phyloP scores from a whole-genome alignment of 2,797 vertebrate species.

The Valencia hispanica region DNA sequence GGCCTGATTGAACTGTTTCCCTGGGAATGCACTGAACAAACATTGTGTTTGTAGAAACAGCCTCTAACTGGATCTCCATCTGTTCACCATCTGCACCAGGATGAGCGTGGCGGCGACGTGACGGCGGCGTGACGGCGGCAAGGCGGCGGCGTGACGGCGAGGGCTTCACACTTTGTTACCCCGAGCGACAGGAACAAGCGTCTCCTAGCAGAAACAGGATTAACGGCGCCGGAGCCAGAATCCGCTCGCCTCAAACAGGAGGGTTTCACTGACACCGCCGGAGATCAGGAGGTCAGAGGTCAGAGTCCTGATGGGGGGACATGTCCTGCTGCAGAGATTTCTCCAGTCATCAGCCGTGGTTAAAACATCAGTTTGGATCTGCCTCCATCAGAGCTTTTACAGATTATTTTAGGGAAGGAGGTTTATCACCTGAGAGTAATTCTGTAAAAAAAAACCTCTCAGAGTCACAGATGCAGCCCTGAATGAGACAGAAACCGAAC shows the following conservation, averaged over 20 bases:
- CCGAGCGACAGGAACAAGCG: background rate
- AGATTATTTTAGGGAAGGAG: background rate
- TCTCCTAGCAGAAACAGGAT: background rate
- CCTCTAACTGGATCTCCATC: background rate
- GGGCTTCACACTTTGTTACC: background rate
- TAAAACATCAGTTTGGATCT: background rate
- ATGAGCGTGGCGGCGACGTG: too few species aligned
- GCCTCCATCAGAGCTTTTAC: background rate
- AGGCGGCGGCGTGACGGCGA: too few species aligned
- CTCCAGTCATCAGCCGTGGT: background rate
- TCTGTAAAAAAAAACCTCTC: background rate
- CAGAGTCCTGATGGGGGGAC: background rate
- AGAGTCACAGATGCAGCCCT: background rate
- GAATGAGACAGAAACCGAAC: background rate
- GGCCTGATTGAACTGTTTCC: background rate
- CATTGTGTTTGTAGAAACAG: background rate
- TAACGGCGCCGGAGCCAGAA: background rate
- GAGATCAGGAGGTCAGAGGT: background rate
- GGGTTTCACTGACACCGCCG: background rate
- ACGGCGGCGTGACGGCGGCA: too few species aligned
- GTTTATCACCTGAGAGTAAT: background rate
- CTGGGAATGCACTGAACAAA: background rate
- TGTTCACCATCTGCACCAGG: slow-evolving; percentile 3
- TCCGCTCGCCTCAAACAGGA: slow-evolving; percentile 2
- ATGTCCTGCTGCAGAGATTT: background rate